Evolutionary conservation across 2,888 invertebrate genomes (phyloP).

Genomic region (Zonitis immaculata): DNA sequence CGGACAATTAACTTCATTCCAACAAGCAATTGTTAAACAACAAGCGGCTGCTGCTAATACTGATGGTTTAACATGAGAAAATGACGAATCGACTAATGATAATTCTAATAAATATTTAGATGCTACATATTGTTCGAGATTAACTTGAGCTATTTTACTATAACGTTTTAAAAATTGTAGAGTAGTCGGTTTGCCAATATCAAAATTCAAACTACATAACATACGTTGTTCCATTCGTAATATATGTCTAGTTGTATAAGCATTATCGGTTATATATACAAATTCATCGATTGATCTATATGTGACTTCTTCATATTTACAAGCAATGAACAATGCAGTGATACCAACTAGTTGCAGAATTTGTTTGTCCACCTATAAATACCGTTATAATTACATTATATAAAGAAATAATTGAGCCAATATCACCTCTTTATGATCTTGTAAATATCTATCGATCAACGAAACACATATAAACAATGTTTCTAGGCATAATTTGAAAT

Average conservation of each 20-base stretch:
- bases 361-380: constrained; percentile 31
- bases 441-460: constrained; percentile 85
- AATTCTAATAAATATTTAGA: constrained; percentile 91
- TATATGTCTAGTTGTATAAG: constrained; percentile 75
- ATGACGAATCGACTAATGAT: constrained; percentile 71
- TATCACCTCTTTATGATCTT: constrained; percentile 43
- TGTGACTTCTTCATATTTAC: constrained; percentile 94
- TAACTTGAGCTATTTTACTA: constrained; percentile 58
- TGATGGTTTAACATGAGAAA: constrained; percentile 77
- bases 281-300: constrained; percentile 84
- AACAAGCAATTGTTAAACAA: neutral
- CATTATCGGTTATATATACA: constrained; percentile 84
- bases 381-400: neutral
- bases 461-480: constrained; percentile 85
- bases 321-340: constrained; percentile 83
- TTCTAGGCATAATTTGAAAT: constrained; percentile 81
- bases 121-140: constrained; percentile 46
- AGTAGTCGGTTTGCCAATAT: constrained; percentile 80
- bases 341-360: constrained; percentile 82
- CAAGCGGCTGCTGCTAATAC: constrained; percentile 61
- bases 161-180: constrained; percentile 83
- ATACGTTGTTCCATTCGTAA: constrained; percentile 79
- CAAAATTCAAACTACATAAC: constrained; percentile 69
- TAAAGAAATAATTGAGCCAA: neutral
- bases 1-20: neutral